Evolutionary conservation across 92 coral and sea anemone species (phyloP).

Genomic region (Bergia puertoricense): DNA sequence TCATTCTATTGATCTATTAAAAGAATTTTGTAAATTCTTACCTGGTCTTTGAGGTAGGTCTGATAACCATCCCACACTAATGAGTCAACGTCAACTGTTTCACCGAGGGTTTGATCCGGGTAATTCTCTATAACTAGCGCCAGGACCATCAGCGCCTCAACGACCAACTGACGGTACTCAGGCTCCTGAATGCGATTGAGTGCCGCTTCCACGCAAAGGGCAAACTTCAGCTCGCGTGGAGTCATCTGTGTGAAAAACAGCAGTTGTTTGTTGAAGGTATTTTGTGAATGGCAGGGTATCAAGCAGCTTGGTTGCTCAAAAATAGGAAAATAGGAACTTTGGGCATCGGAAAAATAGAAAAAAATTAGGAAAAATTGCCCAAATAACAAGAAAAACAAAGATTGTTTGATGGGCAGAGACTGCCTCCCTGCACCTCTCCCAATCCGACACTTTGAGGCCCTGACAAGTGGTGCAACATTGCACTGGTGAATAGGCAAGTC

Average conservation of each 20-base stretch:
- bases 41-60: conserved; percentile 87
- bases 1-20: no score
- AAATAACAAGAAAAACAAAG: no score
- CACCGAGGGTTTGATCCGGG: conserved; percentile 91
- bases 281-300: no score
- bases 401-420: no score
- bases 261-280: not conserved
- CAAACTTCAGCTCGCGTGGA: conserved; percentile 94
- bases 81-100: conserved; percentile 87
- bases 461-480: no score
- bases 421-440: no score
- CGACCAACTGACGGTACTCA: conserved; percentile 94
- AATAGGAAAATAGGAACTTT: no score
- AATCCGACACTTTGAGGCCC: no score
- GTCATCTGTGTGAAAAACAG: conserved; percentile 73
- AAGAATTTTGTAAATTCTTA: not conserved
- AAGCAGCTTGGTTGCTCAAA: no score
- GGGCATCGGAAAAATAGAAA: no score
- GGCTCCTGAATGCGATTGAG: conserved; percentile 96
- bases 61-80: conserved; percentile 83
- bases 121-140: conserved; percentile 88
- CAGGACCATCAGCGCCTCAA: conserved; percentile 91
- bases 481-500: no score
- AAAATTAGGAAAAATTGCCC: no score
- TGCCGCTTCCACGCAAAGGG: conserved; percentile 92